Base-by-base conservation (phyloP, 1,140 invertebrate genomes). In the Melipona quadrifasciata region DNA sequence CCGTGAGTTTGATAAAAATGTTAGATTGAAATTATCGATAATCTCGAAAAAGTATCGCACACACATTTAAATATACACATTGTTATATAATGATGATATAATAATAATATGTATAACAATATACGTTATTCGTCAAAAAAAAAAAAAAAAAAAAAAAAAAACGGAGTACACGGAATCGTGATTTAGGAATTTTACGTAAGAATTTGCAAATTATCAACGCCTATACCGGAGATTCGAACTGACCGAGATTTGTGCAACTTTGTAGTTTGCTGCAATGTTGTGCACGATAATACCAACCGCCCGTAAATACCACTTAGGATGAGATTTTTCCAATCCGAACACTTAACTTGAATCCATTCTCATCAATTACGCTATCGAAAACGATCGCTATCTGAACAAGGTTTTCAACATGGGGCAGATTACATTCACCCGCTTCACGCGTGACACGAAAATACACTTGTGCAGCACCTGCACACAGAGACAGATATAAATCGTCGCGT, bases 401-500 rank as follows among this genome's bases (percentile, higher is more conserved):
- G n/a, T 51, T 80, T 73, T 19, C 70, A 61, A 27, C 31, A n/a
- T 53, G 34, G 10, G 2, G 11, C 5, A 17, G 24, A 21, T 19
- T 47, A 51, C 24, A 24, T 84, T 72, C 24, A 47, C 47, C 21
- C 47, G 68, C n/a, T 73, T 76, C 31, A 24, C 10, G 57, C 39
- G 24, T 57, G 21, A 53, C 53, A 75, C 65, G 72, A n/a, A 61
- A 70, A 65, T 84, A 84, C 82, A 79, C 68, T 79, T 80, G 68
- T 39, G 57, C 53, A 58, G 74, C 82, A 84, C 68, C 77, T 84
- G 76, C 68, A 21, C 21, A 31, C 27, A 55, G 31, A 61, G 53
- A 55, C 31, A 47, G n/a, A 71, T 84, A 84, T 47, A 84, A 80
- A 80, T 68, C 31, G 27, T 73, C 77, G 47, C 19, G 65, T 78